These are phyloP conservation scores for Darwinula stevensoni DNA, from an alignment of 2,888 invertebrate genomes.

Conservation along the genomic window DNA sequence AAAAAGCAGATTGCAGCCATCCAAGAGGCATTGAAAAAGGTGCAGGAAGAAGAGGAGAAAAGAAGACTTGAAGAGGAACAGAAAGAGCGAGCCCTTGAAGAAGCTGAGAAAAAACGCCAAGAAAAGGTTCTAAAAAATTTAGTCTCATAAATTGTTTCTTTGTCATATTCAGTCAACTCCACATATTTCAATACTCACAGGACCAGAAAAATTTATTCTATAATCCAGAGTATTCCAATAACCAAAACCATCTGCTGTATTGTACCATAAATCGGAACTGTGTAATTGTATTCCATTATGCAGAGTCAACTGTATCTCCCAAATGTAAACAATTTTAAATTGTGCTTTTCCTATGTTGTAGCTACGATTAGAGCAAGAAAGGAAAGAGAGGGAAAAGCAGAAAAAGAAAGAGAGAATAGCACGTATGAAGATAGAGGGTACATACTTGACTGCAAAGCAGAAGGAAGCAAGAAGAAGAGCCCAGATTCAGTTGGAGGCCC, in stretches of 20 bases:
- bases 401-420: conserved; percentile 79
- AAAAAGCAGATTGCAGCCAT: conserved; percentile 64
- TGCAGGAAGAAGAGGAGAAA: conserved; percentile 44
- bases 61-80: conserved; percentile 37
- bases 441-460: conserved; percentile 69
- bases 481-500: conserved; percentile 55
- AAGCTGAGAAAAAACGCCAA: conserved; percentile 22
- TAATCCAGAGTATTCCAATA: too few species aligned
- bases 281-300: too few species aligned
- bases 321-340: too few species aligned
- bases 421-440: conserved; percentile 82
- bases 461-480: conserved; percentile 66
- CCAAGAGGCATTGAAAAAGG: conserved; percentile 35
- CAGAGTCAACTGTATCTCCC: too few species aligned
- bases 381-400: conserved; percentile 57
- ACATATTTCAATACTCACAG: too few species aligned
- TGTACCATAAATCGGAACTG: too few species aligned
- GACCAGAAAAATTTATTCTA: too few species aligned
- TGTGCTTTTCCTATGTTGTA: too few species aligned
- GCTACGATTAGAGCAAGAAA: conserved; percentile 51
- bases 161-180: too few species aligned
- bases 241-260: too few species aligned
- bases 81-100: conserved; percentile 13
- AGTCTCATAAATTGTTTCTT: too few species aligned
- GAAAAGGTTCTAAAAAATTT: too few species aligned